A percentile compares a stretch with the other conserved stretches of the same genome.
These are phyloP conservation scores for Ypsolopha sequella DNA, from an alignment of 2,888 invertebrate species.

Conservation along the genomic window DNA sequence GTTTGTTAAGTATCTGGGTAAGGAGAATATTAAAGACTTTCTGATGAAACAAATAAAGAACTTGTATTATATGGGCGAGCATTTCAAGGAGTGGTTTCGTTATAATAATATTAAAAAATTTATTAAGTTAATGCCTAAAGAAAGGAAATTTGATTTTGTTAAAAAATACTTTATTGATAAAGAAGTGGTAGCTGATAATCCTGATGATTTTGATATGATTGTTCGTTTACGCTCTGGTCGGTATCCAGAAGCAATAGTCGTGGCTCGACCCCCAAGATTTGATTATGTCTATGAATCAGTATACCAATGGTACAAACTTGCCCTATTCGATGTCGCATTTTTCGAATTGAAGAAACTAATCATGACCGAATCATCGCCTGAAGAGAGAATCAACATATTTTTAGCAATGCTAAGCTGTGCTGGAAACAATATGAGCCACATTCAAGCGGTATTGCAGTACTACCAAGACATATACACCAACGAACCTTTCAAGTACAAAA, in stretches of 20 bases:
- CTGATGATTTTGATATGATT: neutral
- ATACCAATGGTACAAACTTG: conserved; percentile 36
- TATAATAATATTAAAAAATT: conserved; percentile 26
- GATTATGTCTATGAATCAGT: neutral
- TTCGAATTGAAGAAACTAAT: conserved; percentile 33
- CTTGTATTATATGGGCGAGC: neutral
- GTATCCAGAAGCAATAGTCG: too few species aligned
- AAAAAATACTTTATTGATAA: conserved; percentile 33
- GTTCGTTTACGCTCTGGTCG: too few species aligned
- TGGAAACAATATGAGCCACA: conserved; percentile 18
- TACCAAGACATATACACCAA: conserved; percentile 32
- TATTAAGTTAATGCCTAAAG: conserved; percentile 27
- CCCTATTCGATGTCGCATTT: conserved; percentile 36
- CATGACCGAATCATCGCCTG: conserved; percentile 28
- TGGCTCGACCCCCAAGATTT: neutral
- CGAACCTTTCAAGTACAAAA: conserved; percentile 22
- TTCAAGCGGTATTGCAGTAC: conserved; percentile 28
- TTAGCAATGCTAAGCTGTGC: conserved; percentile 27
- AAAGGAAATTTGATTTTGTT: conserved; percentile 33
- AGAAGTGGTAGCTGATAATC: conserved; percentile 11
- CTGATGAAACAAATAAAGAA: conserved; percentile 20
- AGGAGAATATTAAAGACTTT: conserved; percentile 30
- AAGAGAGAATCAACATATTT: conserved; percentile 27
- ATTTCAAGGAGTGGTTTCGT: conserved; percentile 14
- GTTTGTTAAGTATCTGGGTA: conserved; percentile 33